phyloP scores from a whole-genome alignment of 1,140 invertebrate species.

The Phortica variegata region DNA sequence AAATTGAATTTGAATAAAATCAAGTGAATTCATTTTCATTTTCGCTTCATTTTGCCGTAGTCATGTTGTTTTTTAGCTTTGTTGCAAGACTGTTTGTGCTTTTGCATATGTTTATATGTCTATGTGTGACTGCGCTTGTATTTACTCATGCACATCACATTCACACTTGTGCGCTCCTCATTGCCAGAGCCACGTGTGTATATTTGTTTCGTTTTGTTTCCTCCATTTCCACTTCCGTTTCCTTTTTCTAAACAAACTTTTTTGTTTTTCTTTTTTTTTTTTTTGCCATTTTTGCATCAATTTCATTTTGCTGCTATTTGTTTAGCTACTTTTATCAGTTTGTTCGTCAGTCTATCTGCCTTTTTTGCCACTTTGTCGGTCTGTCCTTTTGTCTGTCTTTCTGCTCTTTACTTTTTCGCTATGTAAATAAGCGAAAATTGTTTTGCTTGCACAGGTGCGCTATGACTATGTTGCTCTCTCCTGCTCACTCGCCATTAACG shows the following conservation, averaged over 20 bases:
- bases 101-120: constrained; percentile 3
- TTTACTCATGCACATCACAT: too few species aligned
- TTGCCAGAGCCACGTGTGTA: too few species aligned
- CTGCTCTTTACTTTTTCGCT: constrained; percentile 26
- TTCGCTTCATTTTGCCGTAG: background rate
- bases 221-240: constrained; percentile 33
- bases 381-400: background rate
- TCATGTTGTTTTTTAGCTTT: constrained; percentile 10
- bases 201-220: too few species aligned
- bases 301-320: constrained; percentile 14
- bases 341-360: background rate
- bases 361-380: constrained; percentile 16
- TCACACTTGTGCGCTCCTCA: too few species aligned
- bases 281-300: constrained; percentile 31
- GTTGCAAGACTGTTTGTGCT: background rate
- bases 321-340: constrained; percentile 17
- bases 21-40: background rate
- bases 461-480: constrained; percentile 20
- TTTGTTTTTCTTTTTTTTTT: too few species aligned
- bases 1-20: constrained; percentile 13
- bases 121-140: constrained; percentile 15
- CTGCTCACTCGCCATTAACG: constrained; percentile 4
- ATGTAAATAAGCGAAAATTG: constrained; percentile 43
- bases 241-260: constrained; percentile 39
- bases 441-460: constrained; percentile 36